phyloP scores from a whole-genome alignment of 1,140 invertebrate species.

The Coptotermes formosanus region DNA sequence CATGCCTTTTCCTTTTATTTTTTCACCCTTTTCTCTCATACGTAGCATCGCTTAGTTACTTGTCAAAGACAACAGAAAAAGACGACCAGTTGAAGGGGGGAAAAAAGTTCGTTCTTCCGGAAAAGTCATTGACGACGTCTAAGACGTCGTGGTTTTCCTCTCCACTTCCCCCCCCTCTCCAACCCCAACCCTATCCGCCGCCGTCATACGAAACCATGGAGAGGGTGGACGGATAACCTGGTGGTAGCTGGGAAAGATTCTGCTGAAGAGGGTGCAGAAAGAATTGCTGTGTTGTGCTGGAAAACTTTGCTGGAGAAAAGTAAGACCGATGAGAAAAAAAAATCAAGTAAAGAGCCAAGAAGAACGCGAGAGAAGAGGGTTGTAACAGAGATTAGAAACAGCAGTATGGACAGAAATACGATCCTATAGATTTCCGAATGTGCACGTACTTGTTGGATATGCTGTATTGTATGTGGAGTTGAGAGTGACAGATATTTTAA shows the following conservation, averaged over 20 bases:
- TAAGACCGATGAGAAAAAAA: neutral
- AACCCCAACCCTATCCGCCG: neutral
- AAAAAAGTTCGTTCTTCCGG: conserved; percentile 26
- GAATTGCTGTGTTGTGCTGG: conserved; percentile 20
- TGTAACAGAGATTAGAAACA: no score
- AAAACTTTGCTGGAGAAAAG: conserved; percentile 19
- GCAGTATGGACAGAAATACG: neutral
- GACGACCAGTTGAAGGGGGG: neutral
- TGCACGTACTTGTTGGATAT: neutral
- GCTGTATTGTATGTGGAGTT: neutral
- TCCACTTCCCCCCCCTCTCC: neutral
- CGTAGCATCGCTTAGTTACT: conserved; percentile 24
- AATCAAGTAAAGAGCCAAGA: neutral
- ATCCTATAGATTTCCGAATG: neutral
- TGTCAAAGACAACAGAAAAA: conserved; percentile 21
- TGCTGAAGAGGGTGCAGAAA: neutral
- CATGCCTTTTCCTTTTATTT: neutral
- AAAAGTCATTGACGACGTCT: conserved; percentile 22
- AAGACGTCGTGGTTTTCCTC: conserved; percentile 21
- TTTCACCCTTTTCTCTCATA: neutral
- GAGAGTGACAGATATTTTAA: neutral
- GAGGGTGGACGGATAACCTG: neutral
- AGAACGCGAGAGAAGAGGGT: neutral
- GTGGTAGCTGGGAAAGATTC: neutral
- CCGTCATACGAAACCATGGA: neutral